Percentiles rank a stretch among this genome's conserved stretches.
These are phyloP conservation scores for Amphimedon queenslandica DNA, from an alignment of 37 sponge, comb jelly and placozoan species.

Conservation along the genomic window DNA sequence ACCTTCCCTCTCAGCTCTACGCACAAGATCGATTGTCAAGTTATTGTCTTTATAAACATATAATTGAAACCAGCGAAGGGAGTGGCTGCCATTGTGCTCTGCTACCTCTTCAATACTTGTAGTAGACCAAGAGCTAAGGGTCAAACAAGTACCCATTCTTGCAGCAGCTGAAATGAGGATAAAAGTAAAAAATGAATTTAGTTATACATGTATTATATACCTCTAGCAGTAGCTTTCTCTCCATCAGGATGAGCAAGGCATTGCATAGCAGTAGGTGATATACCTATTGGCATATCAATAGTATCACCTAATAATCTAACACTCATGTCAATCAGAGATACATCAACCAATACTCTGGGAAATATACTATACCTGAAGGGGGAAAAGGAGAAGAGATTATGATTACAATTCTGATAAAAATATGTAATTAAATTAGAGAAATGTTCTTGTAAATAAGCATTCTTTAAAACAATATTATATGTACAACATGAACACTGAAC, in stretches of 20 bases:
- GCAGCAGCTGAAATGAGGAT: conserved; percentile 9
- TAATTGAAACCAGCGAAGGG: conserved; percentile 55
- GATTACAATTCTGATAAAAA: too few species aligned
- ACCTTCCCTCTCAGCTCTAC: conserved; percentile 27
- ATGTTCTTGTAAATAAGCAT: too few species aligned
- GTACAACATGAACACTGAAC: too few species aligned
- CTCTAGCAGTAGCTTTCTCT: conserved; percentile 85
- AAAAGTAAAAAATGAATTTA: background rate
- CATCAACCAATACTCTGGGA: conserved; percentile 72
- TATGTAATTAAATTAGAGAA: too few species aligned
- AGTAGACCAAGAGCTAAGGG: conserved; percentile 36
- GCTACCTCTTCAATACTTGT: conserved; percentile 49
- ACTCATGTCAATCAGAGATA: conserved; percentile 36
- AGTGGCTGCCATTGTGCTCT: conserved; percentile 1
- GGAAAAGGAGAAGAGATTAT: too few species aligned
- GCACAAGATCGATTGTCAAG: conserved; percentile 22
- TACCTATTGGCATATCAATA: conserved; percentile 74
- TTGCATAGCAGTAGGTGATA: conserved; percentile 91
- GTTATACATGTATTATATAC: conserved; percentile 4
- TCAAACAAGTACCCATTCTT: conserved; percentile 34
- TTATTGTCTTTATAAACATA: conserved; percentile 18
- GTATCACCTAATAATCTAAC: conserved; percentile 54
- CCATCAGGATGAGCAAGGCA: conserved; percentile 85
- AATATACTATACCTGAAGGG: conserved; percentile 55
- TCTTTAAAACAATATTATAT: too few species aligned